phyloP scores from a whole-genome alignment of 2,113 vertebrate genomes.

The Crypturellus undulatus region DNA sequence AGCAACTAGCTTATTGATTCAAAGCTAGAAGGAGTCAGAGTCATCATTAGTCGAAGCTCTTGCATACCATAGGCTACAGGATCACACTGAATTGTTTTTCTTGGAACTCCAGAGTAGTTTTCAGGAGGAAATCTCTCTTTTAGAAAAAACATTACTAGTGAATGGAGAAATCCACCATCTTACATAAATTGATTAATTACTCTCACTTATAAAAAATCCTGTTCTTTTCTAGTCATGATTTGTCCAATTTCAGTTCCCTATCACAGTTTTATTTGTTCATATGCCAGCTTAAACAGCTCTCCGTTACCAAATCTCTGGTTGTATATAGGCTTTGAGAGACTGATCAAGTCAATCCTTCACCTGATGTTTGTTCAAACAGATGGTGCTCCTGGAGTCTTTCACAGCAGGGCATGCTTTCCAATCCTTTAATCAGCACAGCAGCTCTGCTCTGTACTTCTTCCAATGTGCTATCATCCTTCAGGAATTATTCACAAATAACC shows the following conservation, averaged over 20 bases:
- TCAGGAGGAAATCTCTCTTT: not conserved
- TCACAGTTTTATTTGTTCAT: not conserved
- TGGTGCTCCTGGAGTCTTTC: not conserved
- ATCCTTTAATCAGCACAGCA: not conserved
- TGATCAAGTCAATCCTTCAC: not conserved
- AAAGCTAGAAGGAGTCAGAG: not conserved
- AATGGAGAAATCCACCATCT: not conserved
- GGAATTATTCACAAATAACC: conserved; percentile 60
- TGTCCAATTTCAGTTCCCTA: not conserved
- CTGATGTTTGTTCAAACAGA: not conserved
- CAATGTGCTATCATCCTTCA: conserved; percentile 32
- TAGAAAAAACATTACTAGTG: not conserved
- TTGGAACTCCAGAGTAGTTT: not conserved
- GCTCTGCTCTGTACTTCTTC: conserved; percentile 19
- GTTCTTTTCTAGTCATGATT: not conserved
- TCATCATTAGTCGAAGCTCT: not conserved
- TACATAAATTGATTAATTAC: not conserved
- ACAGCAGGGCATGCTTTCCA: not conserved
- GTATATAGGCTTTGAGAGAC: not conserved
- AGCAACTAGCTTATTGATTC: not conserved
- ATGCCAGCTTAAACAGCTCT: not conserved
- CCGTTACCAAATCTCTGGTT: not conserved
- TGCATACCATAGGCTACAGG: not conserved
- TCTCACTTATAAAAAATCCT: not conserved
- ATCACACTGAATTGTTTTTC: not conserved